Conservation (phyloP, 2,888 invertebrate genomes). For the Actias luna region DNA sequence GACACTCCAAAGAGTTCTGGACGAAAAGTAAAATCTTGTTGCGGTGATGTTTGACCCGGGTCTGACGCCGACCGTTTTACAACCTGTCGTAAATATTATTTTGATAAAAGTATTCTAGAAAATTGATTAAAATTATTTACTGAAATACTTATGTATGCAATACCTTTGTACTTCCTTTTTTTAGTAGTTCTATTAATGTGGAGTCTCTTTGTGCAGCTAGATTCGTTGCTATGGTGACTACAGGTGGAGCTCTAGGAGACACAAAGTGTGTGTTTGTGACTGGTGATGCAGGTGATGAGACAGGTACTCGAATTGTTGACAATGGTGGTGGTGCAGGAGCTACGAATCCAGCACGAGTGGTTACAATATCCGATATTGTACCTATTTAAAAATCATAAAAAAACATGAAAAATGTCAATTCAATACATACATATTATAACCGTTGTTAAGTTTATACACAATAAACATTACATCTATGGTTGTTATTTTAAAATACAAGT, state of each 20-base stretch:
- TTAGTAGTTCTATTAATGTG: constrained; percentile 89
- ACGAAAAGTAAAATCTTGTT: constrained; percentile 82
- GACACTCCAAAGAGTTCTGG: constrained; percentile 84
- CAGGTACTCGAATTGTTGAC: constrained; percentile 59
- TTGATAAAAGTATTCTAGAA: constrained; percentile 16
- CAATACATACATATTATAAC: not conserved
- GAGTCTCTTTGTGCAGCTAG: constrained; percentile 84
- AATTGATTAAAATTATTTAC: constrained; percentile 11
- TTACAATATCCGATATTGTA: constrained; percentile 47
- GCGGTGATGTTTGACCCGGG: constrained; percentile 84
- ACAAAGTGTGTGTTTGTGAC: constrained; percentile 70
- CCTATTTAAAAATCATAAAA: too few relatives aligned
- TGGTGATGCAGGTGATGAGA: constrained; percentile 64
- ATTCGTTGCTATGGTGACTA: constrained; percentile 61
- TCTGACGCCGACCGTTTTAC: constrained; percentile 89
- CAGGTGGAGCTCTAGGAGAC: constrained; percentile 71
- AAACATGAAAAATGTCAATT: not conserved
- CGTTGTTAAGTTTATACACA: not conserved
- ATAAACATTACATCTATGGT: not conserved
- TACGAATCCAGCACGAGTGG: constrained; percentile 63
- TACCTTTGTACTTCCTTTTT: constrained; percentile 84
- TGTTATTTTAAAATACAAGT: not conserved
- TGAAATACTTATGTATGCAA: constrained; percentile 14
- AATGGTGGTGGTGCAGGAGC: constrained; percentile 73
- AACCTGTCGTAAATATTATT: constrained; percentile 52